A percentile compares a stretch with the other conserved stretches of the same genome.
phyloP scores from a whole-genome alignment of 2,113 vertebrate species.

The Carollia perspicillata region DNA sequence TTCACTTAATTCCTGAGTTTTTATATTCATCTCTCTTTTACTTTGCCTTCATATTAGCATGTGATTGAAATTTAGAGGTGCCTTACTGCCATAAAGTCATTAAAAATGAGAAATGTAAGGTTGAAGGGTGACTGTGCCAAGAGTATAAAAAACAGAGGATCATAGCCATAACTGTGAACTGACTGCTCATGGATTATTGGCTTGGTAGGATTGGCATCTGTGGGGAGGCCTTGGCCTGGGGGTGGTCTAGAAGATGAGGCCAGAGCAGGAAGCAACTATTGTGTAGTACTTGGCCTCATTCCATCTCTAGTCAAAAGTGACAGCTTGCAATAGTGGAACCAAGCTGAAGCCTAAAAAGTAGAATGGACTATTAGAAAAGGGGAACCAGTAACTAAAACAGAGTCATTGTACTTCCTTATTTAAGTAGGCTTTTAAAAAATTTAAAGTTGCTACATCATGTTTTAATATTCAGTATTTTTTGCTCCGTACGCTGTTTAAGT shows the following conservation, averaged over 20 bases:
- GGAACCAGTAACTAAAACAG: conserved; percentile 33
- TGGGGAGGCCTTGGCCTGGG: conserved; percentile 15
- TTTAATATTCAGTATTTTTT: conserved; percentile 47
- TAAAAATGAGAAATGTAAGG: not conserved
- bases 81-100: not conserved
- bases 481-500: not conserved
- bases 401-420: conserved; percentile 44
- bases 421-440: not conserved
- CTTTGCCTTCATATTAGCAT: conserved; percentile 17
- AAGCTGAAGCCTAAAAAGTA: conserved; percentile 50
- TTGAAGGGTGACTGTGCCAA: not conserved
- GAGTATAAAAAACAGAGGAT: not conserved
- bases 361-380: conserved; percentile 38
- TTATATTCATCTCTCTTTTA: not conserved
- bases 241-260: conserved; percentile 40
- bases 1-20: conserved; percentile 22
- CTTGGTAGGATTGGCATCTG: conserved; percentile 48
- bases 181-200: conserved; percentile 14
- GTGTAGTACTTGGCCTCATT: conserved; percentile 48
- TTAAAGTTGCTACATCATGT: not conserved
- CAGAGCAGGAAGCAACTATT: conserved; percentile 61
- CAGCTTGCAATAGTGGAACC: conserved; percentile 57
- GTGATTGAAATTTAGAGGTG: not conserved
- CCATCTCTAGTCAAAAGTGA: conserved; percentile 62
- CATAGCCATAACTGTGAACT: not conserved